Base-by-base conservation (phyloP, 1,140 invertebrate genomes). In the Zaprionus lachaisei region DNA sequence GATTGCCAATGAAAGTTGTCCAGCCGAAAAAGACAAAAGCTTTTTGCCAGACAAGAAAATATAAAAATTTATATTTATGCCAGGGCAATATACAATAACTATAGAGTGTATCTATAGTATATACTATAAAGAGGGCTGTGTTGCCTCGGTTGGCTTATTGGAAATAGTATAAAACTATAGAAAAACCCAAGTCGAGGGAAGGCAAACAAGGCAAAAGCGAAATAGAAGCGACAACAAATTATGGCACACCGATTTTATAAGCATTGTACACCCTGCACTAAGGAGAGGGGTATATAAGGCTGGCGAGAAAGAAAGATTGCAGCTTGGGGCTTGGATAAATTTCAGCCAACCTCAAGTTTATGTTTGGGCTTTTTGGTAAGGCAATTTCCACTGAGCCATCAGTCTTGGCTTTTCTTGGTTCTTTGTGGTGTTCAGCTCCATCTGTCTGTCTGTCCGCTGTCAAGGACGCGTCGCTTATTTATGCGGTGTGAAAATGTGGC, bases 401-500 rank as follows among this genome's bases (percentile, higher is more conserved):
- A 60, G 6, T n/a, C 54, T 17, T 44, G 31, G 44, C 64, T 49
- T 76, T 56, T 67, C 65, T 61, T 57, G 44, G 22, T 61, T 67
- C 65, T 61, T 66, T 56, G 34, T 44, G 51, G 51, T 24, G 44
- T 66, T 41, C 41, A 55, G 31, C 49, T 54, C 28, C 49, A 69
- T 60, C 5, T 54, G 6, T 22, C 12, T 44, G 17, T 62, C 62
- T 80, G 61, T 68, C 67, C 70, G 83, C 41, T 72, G 83, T 65
- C 83, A 79, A 84, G 79, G 79, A 63, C 79, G 44, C 57, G 47
- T 12, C 63, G 28, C 44, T 81, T 68, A 62, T 72, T 71, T 71
- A 73, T 82, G 75, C 79, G 85, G 82, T 90, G 85, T 77, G 85
- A 89, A 89, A 89, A 85, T 90, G 85, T 90, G 85, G 85, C 85